Evolutionary conservation across 2,888 invertebrate species (phyloP).

Genomic region (Callyntrura guangdongensis): DNA sequence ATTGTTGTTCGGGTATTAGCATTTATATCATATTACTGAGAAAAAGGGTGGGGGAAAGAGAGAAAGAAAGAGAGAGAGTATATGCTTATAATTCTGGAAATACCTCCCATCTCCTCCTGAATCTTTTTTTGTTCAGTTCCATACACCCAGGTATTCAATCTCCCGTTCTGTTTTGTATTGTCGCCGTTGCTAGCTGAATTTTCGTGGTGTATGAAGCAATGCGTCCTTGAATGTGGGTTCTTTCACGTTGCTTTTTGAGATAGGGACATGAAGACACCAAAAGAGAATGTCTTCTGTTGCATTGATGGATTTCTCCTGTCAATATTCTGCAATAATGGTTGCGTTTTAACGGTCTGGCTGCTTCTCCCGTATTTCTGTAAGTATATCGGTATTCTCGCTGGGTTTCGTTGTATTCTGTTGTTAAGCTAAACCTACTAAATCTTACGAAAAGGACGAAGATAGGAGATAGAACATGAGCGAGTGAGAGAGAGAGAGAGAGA

Average conservation of each 20-base stretch:
- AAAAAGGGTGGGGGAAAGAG: no score
- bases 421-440: background rate
- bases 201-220: background rate
- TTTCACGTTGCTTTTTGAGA: background rate
- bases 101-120: no score
- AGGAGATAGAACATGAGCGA: background rate
- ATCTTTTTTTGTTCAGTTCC: no score
- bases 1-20: no score
- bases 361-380: background rate
- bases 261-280: background rate
- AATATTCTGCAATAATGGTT: constrained; percentile 14
- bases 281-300: background rate
- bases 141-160: no score
- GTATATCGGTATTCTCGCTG: constrained; percentile 3
- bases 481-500: background rate
- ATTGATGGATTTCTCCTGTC: background rate
- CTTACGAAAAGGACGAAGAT: background rate
- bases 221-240: constrained; percentile 21
- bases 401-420: background rate
- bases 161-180: background rate
- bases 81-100: no score
- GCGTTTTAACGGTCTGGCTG: background rate
- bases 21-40: no score
- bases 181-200: background rate
- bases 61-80: no score